Base-by-base conservation (phyloP, 2,113 vertebrate genomes). In the Phaetusa simplex region DNA sequence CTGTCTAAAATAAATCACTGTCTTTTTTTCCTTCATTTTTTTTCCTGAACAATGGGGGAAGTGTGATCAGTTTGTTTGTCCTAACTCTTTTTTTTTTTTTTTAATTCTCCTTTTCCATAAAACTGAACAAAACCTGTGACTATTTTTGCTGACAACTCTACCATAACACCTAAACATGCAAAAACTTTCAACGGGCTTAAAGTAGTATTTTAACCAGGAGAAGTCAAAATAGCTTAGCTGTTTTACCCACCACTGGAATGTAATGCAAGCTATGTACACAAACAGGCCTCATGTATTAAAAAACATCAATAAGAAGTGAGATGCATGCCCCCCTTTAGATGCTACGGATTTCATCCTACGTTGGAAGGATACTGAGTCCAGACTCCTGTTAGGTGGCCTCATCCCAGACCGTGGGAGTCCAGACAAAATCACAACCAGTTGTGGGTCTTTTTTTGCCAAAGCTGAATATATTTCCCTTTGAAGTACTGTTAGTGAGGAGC, bases 1-100 rank as follows among this genome's bases (percentile, higher is more conserved):
- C 89, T 95, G 84, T 89, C 91, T 91, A 62, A 87, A 87, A 91
- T 95, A 95, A 97, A 96, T 97, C 77, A 95, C 20, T 71, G 19
- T 7, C 20, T 73, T 69, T 19, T 71, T 53, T 66, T 49, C 42
- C 5, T 64, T 16, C 9, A 14, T 29, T 49, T 88, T 67, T 49
- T 15, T 15, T 6, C 12, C 19, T 87, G 52, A 70, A 79, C 81
- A 91, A 72, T 69, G 53, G 18, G 27, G 14, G 47, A 90, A 82
- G 42, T 72, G 47, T 79, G 87, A 87, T 89, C 18, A 40, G 61
- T 89, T 96, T 82, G 9, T 55, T 90, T 76, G 26, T 82, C 55
- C 56, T 76, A 65, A 61, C 6, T 52, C 6, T 36, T 62, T 36
- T 24, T 27, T 61, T 74, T 70, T 66, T 36, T 50, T 43, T 22